These are phyloP conservation scores for Herpetotheres cachinnans DNA, from an alignment of 2,113 vertebrate genomes.

Conservation along the genomic window DNA sequence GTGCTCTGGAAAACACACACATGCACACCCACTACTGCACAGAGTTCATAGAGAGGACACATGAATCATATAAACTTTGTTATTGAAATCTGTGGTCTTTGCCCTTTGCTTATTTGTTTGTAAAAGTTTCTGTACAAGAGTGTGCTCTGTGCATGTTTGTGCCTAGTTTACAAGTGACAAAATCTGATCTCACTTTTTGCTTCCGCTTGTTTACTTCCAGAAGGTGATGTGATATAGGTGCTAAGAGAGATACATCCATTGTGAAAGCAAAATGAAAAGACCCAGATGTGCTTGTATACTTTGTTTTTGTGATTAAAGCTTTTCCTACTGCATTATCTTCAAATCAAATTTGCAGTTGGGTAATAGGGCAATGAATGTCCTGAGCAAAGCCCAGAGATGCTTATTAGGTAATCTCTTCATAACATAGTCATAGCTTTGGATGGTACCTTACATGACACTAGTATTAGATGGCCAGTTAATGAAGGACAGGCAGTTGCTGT, in stretches of 20 bases:
- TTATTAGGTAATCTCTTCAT: neutral
- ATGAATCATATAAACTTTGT: neutral
- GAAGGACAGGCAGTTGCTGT: neutral
- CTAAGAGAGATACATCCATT: neutral
- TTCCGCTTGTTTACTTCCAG: neutral
- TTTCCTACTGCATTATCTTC: neutral
- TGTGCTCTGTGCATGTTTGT: neutral
- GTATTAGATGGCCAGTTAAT: neutral
- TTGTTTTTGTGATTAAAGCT: neutral
- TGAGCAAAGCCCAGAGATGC: neutral
- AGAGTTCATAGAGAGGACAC: neutral
- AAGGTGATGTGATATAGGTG: neutral
- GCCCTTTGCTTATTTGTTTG: constrained; percentile 14
- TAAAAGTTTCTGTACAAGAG: neutral
- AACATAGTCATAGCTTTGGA: neutral
- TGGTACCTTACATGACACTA: neutral
- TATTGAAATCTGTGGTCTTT: neutral
- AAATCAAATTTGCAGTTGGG: neutral
- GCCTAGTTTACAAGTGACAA: neutral
- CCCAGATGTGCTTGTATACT: neutral
- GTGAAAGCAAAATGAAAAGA: neutral
- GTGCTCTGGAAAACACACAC: neutral
- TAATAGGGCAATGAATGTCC: neutral
- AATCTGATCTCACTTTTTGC: neutral
- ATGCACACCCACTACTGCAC: neutral